These are phyloP conservation scores for Phenganax stokvisi DNA, from an alignment of 92 coral and sea anemone species.

Conservation along the genomic window DNA sequence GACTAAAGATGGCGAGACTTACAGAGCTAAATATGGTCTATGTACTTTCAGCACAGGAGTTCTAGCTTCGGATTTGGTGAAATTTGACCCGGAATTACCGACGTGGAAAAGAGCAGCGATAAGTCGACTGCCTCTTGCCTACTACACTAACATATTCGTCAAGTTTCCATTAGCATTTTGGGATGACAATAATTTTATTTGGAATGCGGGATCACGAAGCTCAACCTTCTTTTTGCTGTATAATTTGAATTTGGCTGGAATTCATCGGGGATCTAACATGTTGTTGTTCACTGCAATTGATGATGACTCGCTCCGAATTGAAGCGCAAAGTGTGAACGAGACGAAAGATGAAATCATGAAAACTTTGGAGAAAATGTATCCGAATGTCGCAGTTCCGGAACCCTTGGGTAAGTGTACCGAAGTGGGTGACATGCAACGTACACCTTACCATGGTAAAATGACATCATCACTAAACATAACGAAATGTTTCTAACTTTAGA, in stretches of 20 bases:
- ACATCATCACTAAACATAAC: background rate
- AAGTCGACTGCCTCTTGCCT: slow-evolving; percentile 52
- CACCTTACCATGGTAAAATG: background rate
- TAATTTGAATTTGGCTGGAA: slow-evolving; percentile 31
- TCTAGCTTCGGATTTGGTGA: slow-evolving; percentile 53
- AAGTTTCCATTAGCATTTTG: slow-evolving; percentile 67
- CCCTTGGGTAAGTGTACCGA: slow-evolving; percentile 44
- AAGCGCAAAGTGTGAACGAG: slow-evolving; percentile 48
- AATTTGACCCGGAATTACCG: slow-evolving; percentile 68
- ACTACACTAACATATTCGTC: slow-evolving; percentile 65
- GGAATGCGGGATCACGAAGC: slow-evolving; percentile 44
- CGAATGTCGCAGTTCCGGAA: slow-evolving; percentile 41
- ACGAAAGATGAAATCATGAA: slow-evolving; percentile 46
- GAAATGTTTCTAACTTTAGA: background rate
- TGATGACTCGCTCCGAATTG: slow-evolving; percentile 49
- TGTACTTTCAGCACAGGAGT: slow-evolving; percentile 77
- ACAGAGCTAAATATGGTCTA: slow-evolving; percentile 50
- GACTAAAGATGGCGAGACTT: slow-evolving; percentile 50
- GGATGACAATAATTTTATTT: slow-evolving; percentile 65
- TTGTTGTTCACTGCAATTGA: slow-evolving; percentile 50
- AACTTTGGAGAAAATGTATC: slow-evolving; percentile 44
- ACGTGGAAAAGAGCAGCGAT: slow-evolving; percentile 64
- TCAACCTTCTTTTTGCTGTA: slow-evolving; percentile 51
- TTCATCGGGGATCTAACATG: slow-evolving; percentile 37
- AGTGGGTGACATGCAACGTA: no score